A percentile compares a stretch with the other conserved stretches of the same genome.
phyloP scores from a whole-genome alignment of 2,113 vertebrate genomes.

The Accipiter virgatus region DNA sequence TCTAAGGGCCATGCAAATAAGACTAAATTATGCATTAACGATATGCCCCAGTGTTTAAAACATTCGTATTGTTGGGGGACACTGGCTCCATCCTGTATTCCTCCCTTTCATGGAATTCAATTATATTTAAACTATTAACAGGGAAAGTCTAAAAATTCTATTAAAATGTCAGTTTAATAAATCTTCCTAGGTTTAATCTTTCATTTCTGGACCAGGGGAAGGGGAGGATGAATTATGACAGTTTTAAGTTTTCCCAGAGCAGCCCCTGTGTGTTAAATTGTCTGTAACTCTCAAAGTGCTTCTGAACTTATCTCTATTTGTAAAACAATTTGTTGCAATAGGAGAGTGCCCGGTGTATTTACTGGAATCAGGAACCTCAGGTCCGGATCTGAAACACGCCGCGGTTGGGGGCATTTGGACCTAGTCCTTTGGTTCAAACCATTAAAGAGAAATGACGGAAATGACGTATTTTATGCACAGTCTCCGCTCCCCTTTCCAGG shows the following conservation, averaged over 20 bases:
- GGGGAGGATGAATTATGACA: conserved; percentile 63
- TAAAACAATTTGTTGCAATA: conserved; percentile 32
- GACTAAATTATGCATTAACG: conserved; percentile 2
- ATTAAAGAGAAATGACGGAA: not conserved
- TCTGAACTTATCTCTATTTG: conserved; percentile 28
- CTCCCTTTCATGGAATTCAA: conserved; percentile 51
- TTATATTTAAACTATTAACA: conserved; percentile 68
- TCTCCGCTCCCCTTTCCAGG: not conserved
- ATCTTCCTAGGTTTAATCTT: conserved; percentile 64
- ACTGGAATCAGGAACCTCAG: not conserved
- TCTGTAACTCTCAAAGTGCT: not conserved
- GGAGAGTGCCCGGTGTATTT: not conserved
- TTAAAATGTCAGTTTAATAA: conserved; percentile 72
- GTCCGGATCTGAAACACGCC: not conserved
- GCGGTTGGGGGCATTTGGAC: not conserved
- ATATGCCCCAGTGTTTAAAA: conserved; percentile 37
- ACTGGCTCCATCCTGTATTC: not conserved
- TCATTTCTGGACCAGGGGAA: conserved; percentile 27
- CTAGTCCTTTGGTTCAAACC: not conserved
- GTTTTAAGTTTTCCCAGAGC: conserved; percentile 52
- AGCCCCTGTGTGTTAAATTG: conserved; percentile 39
- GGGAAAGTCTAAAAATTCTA: conserved; percentile 65
- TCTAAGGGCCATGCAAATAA: conserved; percentile 52
- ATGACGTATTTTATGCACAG: fast-evolving
- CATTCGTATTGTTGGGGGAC: conserved; percentile 34